These are phyloP conservation scores for Lycaon pictus DNA, from an alignment of 2,113 vertebrate genomes.

Conservation along the genomic window DNA sequence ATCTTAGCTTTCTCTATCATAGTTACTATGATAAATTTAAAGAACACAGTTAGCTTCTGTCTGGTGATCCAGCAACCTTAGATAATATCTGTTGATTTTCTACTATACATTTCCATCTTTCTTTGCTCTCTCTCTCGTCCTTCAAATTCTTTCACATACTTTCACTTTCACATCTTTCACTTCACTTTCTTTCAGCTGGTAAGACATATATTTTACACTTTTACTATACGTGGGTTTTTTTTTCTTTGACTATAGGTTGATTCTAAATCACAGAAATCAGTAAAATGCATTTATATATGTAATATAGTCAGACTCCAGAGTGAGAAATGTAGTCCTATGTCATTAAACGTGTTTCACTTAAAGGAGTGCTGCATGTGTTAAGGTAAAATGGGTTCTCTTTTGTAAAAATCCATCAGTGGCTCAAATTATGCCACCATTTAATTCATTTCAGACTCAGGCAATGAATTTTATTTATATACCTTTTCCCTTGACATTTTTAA, in stretches of 20 bases:
- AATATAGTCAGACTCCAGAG: background rate
- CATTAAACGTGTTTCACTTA: background rate
- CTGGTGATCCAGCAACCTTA: background rate
- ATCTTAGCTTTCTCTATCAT: too few relatives aligned
- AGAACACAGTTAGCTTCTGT: background rate
- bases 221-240: background rate
- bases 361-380: background rate
- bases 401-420: background rate
- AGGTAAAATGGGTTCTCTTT: background rate
- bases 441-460: background rate
- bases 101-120: background rate
- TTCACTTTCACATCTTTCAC: background rate
- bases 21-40: background rate
- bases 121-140: background rate
- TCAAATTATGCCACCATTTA: conserved; percentile 20
- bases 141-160: background rate
- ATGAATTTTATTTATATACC: background rate
- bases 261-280: background rate
- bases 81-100: background rate
- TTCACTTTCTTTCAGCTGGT: background rate
- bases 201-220: background rate
- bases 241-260: background rate
- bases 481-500: background rate
- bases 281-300: background rate
- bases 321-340: background rate